These are phyloP conservation scores for Rhagoletis pomonella DNA, from an alignment of 1,140 invertebrate genomes.

Conservation along the genomic window DNA sequence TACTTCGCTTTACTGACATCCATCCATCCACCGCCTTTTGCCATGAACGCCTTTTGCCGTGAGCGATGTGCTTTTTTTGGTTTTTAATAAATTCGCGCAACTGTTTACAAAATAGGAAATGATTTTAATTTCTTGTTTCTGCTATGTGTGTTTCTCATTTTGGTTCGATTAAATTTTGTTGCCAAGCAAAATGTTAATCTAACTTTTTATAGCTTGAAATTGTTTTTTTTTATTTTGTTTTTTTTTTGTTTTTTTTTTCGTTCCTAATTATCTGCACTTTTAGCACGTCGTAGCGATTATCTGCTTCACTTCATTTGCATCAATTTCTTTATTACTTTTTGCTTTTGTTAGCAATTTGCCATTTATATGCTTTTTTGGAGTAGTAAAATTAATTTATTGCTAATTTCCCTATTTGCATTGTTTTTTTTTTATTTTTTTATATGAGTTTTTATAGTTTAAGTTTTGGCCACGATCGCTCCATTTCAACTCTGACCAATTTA, in stretches of 20 bases:
- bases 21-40: too few relatives aligned
- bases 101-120: slow-evolving; percentile 32
- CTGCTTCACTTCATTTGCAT: neutral
- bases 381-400: neutral
- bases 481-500: slow-evolving; percentile 16
- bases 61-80: neutral
- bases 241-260: neutral
- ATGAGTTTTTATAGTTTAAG: neutral
- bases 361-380: neutral
- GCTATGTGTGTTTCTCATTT: neutral
- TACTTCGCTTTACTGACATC: neutral
- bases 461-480: neutral
- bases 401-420: neutral
- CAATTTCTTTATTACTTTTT: neutral
- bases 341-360: neutral
- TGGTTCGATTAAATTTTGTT: neutral
- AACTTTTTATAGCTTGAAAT: too few relatives aligned
- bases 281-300: neutral
- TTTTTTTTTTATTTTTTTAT: neutral
- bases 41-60: neutral
- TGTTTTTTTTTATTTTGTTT: neutral
- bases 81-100: neutral
- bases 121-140: neutral
- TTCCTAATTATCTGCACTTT: neutral
- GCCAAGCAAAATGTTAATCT: neutral